Conservation (phyloP, 2,113 vertebrate genomes). For the Polyodon spathula region DNA sequence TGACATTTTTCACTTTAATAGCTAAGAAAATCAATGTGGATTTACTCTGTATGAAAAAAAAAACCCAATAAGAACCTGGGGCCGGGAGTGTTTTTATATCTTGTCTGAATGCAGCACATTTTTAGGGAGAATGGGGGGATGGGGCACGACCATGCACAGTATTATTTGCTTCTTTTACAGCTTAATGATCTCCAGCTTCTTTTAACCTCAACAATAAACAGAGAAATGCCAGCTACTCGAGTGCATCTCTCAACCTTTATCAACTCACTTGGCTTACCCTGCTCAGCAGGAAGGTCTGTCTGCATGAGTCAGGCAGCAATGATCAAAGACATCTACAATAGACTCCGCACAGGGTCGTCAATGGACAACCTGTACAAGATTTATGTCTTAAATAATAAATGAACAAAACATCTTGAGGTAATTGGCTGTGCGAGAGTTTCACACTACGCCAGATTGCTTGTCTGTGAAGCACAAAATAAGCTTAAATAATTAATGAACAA, state of each 20-base stretch:
- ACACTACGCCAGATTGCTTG: conserved; percentile 65
- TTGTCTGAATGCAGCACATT: not conserved
- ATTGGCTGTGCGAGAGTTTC: conserved; percentile 67
- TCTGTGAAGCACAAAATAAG: conserved; percentile 78
- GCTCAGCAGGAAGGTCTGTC: conserved; percentile 45
- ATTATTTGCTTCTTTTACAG: conserved; percentile 4
- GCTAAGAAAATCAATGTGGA: too few species aligned
- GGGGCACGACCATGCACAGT: not conserved
- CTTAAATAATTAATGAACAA: conserved; percentile 82
- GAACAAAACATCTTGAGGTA: conserved; percentile 79
- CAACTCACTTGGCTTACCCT: conserved; percentile 27
- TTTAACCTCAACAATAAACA: conserved; percentile 26
- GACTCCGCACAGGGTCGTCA: conserved; percentile 61
- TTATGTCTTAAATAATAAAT: conserved; percentile 77
- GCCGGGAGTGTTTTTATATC: conserved; percentile 11
- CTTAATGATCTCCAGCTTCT: conserved; percentile 21
- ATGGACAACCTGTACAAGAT: conserved; percentile 73
- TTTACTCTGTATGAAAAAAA: too few species aligned
- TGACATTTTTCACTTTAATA: too few species aligned
- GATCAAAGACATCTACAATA: conserved; percentile 69
- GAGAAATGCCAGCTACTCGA: conserved; percentile 29
- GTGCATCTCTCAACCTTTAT: conserved; percentile 29
- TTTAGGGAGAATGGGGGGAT: conserved; percentile 1
- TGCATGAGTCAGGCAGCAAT: conserved; percentile 39
- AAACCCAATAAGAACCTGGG: not conserved